phyloP scores from a whole-genome alignment of 2,797 vertebrate genomes.

The Muscicapa striata region DNA sequence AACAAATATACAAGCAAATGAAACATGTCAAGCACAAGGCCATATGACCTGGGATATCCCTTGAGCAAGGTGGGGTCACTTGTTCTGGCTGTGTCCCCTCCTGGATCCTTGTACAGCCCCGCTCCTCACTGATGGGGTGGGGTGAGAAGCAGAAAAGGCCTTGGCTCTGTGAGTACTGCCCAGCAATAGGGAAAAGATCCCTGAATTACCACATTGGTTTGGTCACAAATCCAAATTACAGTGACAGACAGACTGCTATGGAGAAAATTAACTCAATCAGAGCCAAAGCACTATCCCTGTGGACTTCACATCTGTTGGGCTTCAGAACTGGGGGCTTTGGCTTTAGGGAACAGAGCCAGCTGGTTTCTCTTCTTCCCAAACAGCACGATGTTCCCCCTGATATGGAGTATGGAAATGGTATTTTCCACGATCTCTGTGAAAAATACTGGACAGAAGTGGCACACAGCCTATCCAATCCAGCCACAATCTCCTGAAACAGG shows the following conservation, averaged over 20 bases:
- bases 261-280: neutral
- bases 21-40: neutral
- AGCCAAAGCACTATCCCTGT: neutral
- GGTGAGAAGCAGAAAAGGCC: neutral
- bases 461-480: neutral
- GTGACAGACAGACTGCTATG: neutral
- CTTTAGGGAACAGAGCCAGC: neutral
- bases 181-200: rapidly evolving
- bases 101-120: neutral
- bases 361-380: neutral
- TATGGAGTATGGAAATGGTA: neutral
- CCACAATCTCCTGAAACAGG: neutral
- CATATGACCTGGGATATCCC: no score
- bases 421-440: neutral
- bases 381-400: rapidly evolving
- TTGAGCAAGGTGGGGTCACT: neutral
- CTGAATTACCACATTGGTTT: neutral
- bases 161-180: rapidly evolving
- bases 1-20: neutral
- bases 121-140: rapidly evolving
- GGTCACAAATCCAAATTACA: neutral
- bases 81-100: neutral
- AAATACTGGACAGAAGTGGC: neutral
- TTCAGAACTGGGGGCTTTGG: neutral
- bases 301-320: neutral